phyloP scores from a whole-genome alignment of 2,113 vertebrate species.

The Nansenia antarctica region DNA sequence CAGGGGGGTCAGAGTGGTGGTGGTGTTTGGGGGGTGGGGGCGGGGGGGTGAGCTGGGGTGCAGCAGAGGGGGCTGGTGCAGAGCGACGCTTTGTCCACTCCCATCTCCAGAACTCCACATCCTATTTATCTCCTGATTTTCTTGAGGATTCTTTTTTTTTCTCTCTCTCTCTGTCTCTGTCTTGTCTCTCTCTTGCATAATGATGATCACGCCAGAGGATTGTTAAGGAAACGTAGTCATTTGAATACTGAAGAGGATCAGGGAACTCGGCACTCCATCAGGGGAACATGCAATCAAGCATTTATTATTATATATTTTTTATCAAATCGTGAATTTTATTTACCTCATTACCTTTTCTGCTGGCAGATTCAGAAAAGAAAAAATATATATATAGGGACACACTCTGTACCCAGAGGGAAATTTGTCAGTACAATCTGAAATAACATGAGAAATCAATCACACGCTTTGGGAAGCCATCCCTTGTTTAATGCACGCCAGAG shows the following conservation, averaged over 20 bases:
- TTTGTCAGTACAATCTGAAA: constrained; percentile 29
- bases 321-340: constrained; percentile 46
- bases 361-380: constrained; percentile 36
- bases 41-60: constrained; percentile 31
- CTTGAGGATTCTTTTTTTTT: constrained; percentile 56
- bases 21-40: constrained; percentile 35
- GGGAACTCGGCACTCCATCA: constrained; percentile 29
- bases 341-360: constrained; percentile 36
- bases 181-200: constrained; percentile 12
- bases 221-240: constrained; percentile 38
- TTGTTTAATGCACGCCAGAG: constrained; percentile 30
- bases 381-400: constrained; percentile 15
- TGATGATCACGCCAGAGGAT: constrained; percentile 35
- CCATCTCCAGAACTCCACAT: constrained; percentile 32
- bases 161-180: not conserved
- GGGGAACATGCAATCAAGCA: constrained; percentile 43
- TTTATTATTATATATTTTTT: constrained; percentile 45
- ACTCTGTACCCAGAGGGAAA: constrained; percentile 18
- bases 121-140: constrained; percentile 53
- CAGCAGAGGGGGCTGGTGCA: constrained; percentile 54
- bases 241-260: constrained; percentile 40
- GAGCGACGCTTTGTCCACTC: constrained; percentile 57
- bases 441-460: constrained; percentile 26
- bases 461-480: constrained; percentile 16
- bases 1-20: constrained; percentile 33